Conservation (phyloP, 2,113 vertebrate genomes). For the Thymallus thymallus region DNA sequence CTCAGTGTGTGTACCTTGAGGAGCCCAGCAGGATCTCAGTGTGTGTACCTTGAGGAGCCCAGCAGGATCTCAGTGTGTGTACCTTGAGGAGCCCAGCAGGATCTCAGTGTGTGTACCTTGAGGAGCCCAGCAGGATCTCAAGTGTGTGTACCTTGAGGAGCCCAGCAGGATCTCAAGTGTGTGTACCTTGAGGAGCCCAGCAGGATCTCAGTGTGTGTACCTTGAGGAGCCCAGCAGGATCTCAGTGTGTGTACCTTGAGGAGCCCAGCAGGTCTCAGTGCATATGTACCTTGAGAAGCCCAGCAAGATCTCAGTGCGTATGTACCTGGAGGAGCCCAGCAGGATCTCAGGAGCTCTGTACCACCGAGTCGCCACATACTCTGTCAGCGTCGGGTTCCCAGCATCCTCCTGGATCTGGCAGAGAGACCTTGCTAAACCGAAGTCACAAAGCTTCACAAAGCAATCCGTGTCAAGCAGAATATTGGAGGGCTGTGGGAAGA, state of each 20-base stretch:
- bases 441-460: constrained; percentile 89
- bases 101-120: constrained; percentile 87
- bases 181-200: constrained; percentile 83
- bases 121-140: constrained; percentile 87
- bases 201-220: constrained; percentile 89
- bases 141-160: constrained; percentile 79
- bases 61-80: constrained; percentile 88
- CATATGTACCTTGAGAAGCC: constrained; percentile 81
- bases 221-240: constrained; percentile 84
- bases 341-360: constrained; percentile 93
- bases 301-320: constrained; percentile 70
- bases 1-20: constrained; percentile 82
- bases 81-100: constrained; percentile 84
- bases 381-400: constrained; percentile 76
- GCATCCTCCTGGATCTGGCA: constrained; percentile 74
- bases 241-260: constrained; percentile 82
- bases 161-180: constrained; percentile 90
- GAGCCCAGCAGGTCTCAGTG: constrained; percentile 89
- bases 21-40: constrained; percentile 90
- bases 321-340: constrained; percentile 82
- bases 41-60: constrained; percentile 80
- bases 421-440: constrained; percentile 87
- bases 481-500: constrained; percentile 83
- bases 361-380: constrained; percentile 94
- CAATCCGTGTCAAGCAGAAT: constrained; percentile 87